Evolutionary conservation across 2,888 invertebrate species (phyloP), one percentile per base, ranked within the genome.

Genomic region (Epistrophella euchroma): DNA sequence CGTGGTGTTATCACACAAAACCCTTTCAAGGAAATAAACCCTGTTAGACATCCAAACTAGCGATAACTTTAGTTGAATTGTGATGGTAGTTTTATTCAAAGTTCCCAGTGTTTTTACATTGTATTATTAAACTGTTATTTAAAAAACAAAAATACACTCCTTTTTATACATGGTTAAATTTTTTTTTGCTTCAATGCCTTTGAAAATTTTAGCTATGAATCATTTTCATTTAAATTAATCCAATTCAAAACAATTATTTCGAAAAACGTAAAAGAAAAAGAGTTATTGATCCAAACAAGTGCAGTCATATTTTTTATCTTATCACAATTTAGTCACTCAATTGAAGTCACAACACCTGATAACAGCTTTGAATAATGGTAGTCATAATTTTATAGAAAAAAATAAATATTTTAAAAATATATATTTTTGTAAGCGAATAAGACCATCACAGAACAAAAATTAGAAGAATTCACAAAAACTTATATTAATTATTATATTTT

Each of bases 181-280:
- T n/a, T n/a, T n/a, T n/a, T 25, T 25, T 25, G 32, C 62, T 74
- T 78, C 37, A 56, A 73, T 47, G 62, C 32, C 68, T 56, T 55
- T 74, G 35, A 47, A 22, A 10, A 45, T 56, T 70, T 70, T 13
- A 70, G 7, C 11, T 43, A 10, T 47, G 72, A 77, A 35, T 77
- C 35, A 66, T 55, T 28, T 52, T 25, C 2, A 25, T 25, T 52
- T 1, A 17, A 19, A 47, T 47, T 11, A 50, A 22, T 52, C 15
- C 15, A 52, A 25, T 25, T 2, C 7, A 11, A 50, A 22, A 50
- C 5, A 5, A 13, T 7, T 6, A 25, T 47, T 17, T 5, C 6
- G 11, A 10, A 28, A 43, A 62, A 50, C 10, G 56, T 17, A 70
- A 22, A 40, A 28, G 50, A 64, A 47, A n/a, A 3, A 13, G 25